Base-by-base conservation (phyloP, 1,140 invertebrate species). In the Cyclargus thomasi region DNA sequence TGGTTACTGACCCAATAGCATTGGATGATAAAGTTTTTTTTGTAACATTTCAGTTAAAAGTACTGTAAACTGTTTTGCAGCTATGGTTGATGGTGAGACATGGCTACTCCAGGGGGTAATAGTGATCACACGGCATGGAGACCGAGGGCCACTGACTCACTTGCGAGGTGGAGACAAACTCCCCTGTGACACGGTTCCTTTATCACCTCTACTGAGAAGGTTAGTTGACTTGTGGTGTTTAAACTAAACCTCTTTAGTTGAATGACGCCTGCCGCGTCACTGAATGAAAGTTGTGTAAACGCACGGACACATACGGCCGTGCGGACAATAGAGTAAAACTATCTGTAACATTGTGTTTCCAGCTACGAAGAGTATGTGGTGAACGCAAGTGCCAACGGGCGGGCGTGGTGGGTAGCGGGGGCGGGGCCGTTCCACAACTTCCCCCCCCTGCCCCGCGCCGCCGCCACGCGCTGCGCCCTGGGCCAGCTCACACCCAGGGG, bases 41-140 rank as follows among this genome's bases (percentile, higher is more conserved):
- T n/a, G n/a, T n/a, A n/a, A n/a, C n/a, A n/a, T n/a, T n/a, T n/a
- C n/a, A n/a, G n/a, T n/a, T n/a, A n/a, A 35, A 35, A 35, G 3
- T 39, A 39, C 10, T 39, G 36, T 39, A 39, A 29, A 39, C 36
- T 39, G 5, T 35, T 22, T 77, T 78, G 53, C 72, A 92, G 91
- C 86, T 68, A 79, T 88, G 21, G 79, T 91, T n/a, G 85, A 93
- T 47, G 91, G 92, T 71, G 92, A 92, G 23, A 92, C 93, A 73
- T 95, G 95, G 91, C 91, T 94, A 36, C 79, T 98, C 16, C 94
- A 95, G 85, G 95, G 96, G 10, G 92, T 97, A 7, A 85, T 97
- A 36, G 91, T 97, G 35, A 86, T 98, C 8, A 94, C 97, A 5
- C 90, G 97, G 29, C 97, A 98, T 86, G 97, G 97, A 1, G 97